A percentile compares a stretch with the other conserved stretches of the same genome.
Conservation (phyloP, 1,140 invertebrate genomes). For the Pachypeltis micranthus region DNA sequence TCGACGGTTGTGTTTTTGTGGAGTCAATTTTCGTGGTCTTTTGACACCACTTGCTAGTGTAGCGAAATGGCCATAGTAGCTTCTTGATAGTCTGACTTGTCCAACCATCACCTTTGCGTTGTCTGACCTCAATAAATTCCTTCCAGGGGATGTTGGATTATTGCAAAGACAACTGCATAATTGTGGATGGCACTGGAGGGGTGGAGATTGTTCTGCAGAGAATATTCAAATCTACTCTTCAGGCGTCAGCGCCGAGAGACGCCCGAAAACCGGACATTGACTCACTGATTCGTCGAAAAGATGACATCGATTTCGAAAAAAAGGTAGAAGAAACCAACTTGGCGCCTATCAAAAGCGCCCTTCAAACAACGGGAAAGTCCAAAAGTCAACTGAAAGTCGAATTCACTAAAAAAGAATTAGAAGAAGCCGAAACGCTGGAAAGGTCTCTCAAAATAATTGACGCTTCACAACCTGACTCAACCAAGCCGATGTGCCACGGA, state of each 20-base stretch:
- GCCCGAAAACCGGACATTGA: background rate
- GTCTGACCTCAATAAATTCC: no score
- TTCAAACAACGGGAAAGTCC: background rate
- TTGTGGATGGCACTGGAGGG: conserved; percentile 7
- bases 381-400: background rate
- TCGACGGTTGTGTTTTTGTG: no score
- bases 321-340: background rate
- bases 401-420: background rate
- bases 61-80: no score
- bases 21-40: no score
- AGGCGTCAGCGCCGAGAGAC: background rate
- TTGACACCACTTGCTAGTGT: no score
- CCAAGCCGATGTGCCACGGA: background rate
- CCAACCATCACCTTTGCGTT: no score
- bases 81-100: no score
- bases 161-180: conserved; percentile 14
- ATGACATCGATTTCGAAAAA: background rate
- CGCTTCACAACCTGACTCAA: background rate
- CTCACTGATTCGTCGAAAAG: background rate
- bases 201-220: conserved; percentile 4
- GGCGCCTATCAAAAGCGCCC: background rate
- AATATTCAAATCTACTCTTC: conserved; percentile 1
- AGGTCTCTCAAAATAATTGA: background rate
- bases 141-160: conserved; percentile 17
- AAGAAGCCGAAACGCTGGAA: background rate